phyloP scores from a whole-genome alignment of 1,140 invertebrate species.

The Hylaeus volcanicus region DNA sequence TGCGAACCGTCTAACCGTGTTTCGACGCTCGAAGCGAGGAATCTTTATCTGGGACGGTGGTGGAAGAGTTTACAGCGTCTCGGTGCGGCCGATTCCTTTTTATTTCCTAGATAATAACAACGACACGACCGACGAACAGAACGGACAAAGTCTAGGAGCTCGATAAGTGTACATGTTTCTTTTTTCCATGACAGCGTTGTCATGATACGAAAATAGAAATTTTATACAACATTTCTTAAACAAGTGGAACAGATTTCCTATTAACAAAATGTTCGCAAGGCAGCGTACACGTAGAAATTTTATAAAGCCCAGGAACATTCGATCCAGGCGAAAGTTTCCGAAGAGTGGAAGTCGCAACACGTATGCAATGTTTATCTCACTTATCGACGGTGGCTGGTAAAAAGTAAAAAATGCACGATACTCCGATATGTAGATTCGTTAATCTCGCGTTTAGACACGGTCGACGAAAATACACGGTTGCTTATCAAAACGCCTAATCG shows the following conservation, averaged over 20 bases:
- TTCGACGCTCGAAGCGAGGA: not conserved
- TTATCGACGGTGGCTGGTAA: not conserved
- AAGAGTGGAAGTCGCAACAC: not conserved
- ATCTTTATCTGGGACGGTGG: constrained; percentile 29
- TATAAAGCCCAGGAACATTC: not conserved
- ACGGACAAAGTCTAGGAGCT: not conserved
- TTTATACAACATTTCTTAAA: no score
- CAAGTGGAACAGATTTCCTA: no score
- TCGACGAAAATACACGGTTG: constrained; percentile 20
- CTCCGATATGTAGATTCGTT: not conserved
- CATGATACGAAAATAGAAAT: no score
- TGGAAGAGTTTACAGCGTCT: not conserved
- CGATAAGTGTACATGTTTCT: no score
- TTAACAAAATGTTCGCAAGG: no score
- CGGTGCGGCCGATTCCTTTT: not conserved
- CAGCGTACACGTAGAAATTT: no score
- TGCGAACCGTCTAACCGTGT: constrained; percentile 39
- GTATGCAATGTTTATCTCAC: not conserved
- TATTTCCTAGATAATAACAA: not conserved
- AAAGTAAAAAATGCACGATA: not conserved
- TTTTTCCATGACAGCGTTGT: no score
- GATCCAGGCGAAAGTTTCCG: not conserved
- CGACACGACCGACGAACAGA: not conserved
- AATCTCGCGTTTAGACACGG: constrained; percentile 8
- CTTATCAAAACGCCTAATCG: constrained; percentile 15